Evolutionary conservation across 2,113 vertebrate genomes (phyloP).

Genomic region (Rhabdornis inornatus): DNA sequence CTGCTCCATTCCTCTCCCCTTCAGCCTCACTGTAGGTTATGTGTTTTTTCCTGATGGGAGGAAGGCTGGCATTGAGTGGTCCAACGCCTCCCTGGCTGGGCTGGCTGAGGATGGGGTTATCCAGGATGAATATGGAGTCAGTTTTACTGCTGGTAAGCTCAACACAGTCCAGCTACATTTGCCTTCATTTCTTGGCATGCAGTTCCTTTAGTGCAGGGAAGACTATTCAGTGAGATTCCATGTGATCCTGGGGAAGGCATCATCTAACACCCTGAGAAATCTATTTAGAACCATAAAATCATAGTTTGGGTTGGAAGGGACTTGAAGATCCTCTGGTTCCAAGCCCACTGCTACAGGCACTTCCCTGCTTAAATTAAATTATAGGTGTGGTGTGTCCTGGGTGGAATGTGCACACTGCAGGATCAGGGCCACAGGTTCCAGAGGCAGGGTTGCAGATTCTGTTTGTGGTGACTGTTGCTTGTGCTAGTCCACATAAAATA

Average conservation of each 20-base stretch:
- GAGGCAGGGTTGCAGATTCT: background rate
- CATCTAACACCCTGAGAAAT: background rate
- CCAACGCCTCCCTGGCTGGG: conserved; percentile 26
- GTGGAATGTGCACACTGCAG: background rate
- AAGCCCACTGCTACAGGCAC: background rate
- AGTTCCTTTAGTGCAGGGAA: background rate
- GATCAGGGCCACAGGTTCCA: background rate
- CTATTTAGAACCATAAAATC: background rate
- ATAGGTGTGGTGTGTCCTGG: background rate
- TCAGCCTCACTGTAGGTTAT: conserved; percentile 56
- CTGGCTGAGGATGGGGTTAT: conserved; percentile 52
- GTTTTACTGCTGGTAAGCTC: conserved; percentile 44
- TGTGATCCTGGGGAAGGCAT: background rate
- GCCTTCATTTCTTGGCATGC: background rate
- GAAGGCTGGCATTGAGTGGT: conserved; percentile 59
- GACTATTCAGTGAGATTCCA: fast-evolving
- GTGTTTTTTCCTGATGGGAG: conserved; percentile 51
- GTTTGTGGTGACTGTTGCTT: background rate
- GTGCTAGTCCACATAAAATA: background rate
- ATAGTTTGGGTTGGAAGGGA: background rate
- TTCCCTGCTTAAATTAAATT: background rate
- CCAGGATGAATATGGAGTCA: conserved; percentile 17
- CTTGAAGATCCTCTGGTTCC: background rate
- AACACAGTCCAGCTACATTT: fast-evolving
- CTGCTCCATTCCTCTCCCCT: background rate